A percentile compares a stretch with the other conserved stretches of the same genome.
These are phyloP conservation scores for Channa maculata DNA, from an alignment of 2,113 vertebrate genomes.

Conservation along the genomic window DNA sequence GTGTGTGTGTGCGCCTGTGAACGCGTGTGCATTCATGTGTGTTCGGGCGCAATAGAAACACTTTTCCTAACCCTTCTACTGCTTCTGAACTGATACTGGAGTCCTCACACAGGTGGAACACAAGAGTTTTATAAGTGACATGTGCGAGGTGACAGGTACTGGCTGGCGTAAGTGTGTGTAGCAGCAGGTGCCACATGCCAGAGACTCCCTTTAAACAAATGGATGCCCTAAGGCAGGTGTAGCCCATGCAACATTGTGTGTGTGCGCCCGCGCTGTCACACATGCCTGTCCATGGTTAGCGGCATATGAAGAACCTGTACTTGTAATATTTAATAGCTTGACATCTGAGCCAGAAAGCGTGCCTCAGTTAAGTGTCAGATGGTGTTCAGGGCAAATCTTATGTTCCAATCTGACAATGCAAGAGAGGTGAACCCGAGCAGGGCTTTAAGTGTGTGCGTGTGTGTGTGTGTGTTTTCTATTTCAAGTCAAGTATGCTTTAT, in stretches of 20 bases:
- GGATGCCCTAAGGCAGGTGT: conserved; percentile 54
- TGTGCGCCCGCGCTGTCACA: neutral
- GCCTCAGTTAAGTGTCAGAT: conserved; percentile 53
- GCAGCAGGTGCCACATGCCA: conserved; percentile 74
- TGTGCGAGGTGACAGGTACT: conserved; percentile 17
- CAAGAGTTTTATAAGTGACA: conserved; percentile 8
- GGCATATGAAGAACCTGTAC: conserved; percentile 40
- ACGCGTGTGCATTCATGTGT: neutral
- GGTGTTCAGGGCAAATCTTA: conserved; percentile 37
- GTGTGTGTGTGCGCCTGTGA: conserved; percentile 1
- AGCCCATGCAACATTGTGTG: conserved; percentile 1
- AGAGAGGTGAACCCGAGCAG: neutral
- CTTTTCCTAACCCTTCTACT: conserved; percentile 5
- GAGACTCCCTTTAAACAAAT: conserved; percentile 51
- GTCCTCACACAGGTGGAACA: conserved; percentile 56
- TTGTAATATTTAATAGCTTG: conserved; percentile 79
- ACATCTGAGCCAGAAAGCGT: conserved; percentile 64
- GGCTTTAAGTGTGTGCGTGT: too few species aligned
- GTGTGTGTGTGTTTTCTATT: neutral
- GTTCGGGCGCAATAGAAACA: neutral
- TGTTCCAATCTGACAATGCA: conserved; percentile 27
- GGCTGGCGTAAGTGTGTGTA: conserved; percentile 32
- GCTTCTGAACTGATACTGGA: conserved; percentile 35
- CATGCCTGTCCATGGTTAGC: conserved; percentile 16
- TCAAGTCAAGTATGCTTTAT: too few species aligned